Evolutionary conservation across 2,797 vertebrate species (phyloP), one percentile per base, ranked within the genome.

Genomic region (Harpagifer antarcticus): DNA sequence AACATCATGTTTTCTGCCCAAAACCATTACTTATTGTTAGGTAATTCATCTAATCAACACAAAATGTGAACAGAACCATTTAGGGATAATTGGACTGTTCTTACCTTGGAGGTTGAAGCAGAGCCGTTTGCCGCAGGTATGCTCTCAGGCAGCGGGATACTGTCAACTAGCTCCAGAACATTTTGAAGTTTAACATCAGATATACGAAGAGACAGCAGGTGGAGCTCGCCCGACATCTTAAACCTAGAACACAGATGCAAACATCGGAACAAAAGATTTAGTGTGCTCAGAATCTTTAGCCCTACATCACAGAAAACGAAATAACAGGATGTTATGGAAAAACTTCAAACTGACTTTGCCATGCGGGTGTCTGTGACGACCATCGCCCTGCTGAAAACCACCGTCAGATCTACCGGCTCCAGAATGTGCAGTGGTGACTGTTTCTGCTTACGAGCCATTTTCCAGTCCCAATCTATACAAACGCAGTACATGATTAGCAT

Each of bases 331-430:
- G 12, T 17, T 49, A 16, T 16, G 10, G 59, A 12, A n/a, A 62
- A 11, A 17, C 12, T 0, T 5, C 12, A 77, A 7, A 88, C 94
- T 78, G 93, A 99, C 98, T 96, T 99, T 23, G 98, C 95, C 98
- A 99, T 99, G 85, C 96, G 96, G 23, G 96, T 88, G 92, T 99
- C 98, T 74, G 95, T 97, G 74, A 97, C 96, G 58, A 99, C 96
- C 96, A 99, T 96, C 44, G 98, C 97, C 77, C 98, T 95, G 85
- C 96, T 96, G 72, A 99, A 96, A 78, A 97, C 94, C 87, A 99
- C 91, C 42, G 94, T 97, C 52, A 99, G 93, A 86, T 99, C 97
- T 84, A 99, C 95, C 1, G 98, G 98, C 83, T 97, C 95, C 73
- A 99, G 93, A 84, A 99, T 96, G 90, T 99, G 98, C 13, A 97